A percentile compares a stretch with the other conserved stretches of the same genome.
Evolutionary conservation across 2,797 vertebrate species (phyloP).

Genomic region (Galagoides demidoff): DNA sequence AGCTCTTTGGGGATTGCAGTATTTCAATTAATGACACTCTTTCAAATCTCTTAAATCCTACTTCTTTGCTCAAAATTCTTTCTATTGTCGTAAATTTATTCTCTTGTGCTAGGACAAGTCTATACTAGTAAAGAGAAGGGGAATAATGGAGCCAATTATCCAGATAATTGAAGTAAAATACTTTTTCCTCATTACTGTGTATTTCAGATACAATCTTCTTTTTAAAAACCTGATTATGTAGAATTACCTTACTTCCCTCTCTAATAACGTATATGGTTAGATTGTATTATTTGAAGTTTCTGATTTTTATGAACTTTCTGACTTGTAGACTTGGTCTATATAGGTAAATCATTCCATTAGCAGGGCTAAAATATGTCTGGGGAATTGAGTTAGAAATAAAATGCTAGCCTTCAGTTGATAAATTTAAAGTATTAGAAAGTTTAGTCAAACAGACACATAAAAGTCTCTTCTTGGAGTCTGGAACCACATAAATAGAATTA

Average conservation of each 20-base stretch:
- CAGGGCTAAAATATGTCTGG: neutral
- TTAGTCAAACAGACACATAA: neutral
- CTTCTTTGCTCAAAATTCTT: constrained; percentile 58
- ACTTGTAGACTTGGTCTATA: neutral
- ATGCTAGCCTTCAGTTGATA: neutral
- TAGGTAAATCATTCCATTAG: constrained; percentile 27
- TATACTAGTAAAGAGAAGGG: constrained; percentile 55
- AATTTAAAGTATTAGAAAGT: constrained; percentile 4
- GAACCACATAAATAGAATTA: neutral
- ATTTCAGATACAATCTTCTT: constrained; percentile 43
- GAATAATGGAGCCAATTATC: constrained; percentile 63
- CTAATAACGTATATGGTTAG: neutral
- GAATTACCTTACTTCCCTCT: neutral
- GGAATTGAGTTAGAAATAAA: constrained; percentile 10
- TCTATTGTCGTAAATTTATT: constrained; percentile 60
- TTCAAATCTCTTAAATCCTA: constrained; percentile 53
- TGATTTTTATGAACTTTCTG: neutral
- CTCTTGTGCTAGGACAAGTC: constrained; percentile 61
- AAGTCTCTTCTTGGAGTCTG: neutral
- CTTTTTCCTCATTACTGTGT: neutral
- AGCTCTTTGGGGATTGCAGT: constrained; percentile 50
- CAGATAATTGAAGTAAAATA: constrained; percentile 59
- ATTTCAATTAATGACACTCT: constrained; percentile 68
- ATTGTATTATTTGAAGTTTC: constrained; percentile 36
- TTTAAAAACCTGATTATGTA: neutral